Evolutionary conservation across 2,888 invertebrate genomes (phyloP).

Genomic region (Andrena fulva): DNA sequence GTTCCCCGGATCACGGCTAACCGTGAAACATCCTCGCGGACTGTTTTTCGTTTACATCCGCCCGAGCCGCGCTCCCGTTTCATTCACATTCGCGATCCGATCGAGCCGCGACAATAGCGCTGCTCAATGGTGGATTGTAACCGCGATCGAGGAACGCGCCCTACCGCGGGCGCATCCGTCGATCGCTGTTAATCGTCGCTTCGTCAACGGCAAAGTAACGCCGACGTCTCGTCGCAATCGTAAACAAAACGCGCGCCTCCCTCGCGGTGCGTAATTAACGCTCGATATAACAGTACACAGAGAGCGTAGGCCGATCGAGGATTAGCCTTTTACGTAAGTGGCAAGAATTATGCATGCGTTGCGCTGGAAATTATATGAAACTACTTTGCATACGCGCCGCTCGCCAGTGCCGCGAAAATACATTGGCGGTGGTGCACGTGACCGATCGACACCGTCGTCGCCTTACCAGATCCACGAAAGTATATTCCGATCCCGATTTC

Average conservation of each 20-base stretch:
- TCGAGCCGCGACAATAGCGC: no score
- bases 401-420: not conserved
- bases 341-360: constrained; percentile 40
- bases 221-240: not conserved
- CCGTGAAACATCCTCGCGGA: not conserved
- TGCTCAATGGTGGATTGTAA: no score
- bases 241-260: constrained; percentile 33
- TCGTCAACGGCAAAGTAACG: no score
- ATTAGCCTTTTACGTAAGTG: constrained; percentile 48
- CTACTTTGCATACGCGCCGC: constrained; percentile 29
- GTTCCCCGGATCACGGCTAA: not conserved
- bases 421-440: not conserved
- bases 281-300: constrained; percentile 19
- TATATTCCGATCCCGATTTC: not conserved
- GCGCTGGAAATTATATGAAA: constrained; percentile 50
- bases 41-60: not conserved
- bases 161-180: no score
- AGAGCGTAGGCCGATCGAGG: constrained; percentile 7
- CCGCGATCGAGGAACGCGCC: no score
- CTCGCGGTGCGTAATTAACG: constrained; percentile 24
- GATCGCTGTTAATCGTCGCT: not conserved
- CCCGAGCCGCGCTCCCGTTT: not conserved
- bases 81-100: no score
- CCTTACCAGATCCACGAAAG: not conserved
- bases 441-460: not conserved